Base-by-base conservation (phyloP, 2,113 vertebrate species). In the Apeltes quadracus region DNA sequence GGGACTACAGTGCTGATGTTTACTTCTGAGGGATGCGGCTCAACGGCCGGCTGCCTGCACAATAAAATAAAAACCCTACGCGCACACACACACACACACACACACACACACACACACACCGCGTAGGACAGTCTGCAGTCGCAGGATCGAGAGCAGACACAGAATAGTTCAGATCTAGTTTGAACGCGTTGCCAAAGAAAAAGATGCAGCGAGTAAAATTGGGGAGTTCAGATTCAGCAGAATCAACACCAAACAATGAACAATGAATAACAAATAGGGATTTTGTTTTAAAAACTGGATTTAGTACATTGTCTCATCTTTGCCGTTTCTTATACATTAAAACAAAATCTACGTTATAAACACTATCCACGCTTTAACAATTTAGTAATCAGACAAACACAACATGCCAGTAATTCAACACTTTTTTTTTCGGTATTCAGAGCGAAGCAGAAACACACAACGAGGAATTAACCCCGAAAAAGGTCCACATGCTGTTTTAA, bases 1-100 rank as follows among this genome's bases (percentile, higher is more conserved):
- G 34, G 18, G 4, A 39, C 70, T 43, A 12, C 55, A 29, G 16
- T 56, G 46, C 27, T 18, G 10, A 32, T 32, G 69, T 73, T 61
- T 50, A 53, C 62, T 56, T 70, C 23, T 50, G 48, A 50, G 48
- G 48, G n/a, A 23, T 20, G 20, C 16, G 22, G 61, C 51, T 25
- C 39, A 27, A 13, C 46, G 43, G 7, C 29, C 4, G 7, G 25
- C 27, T 46, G 41, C 10, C 23, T 66, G 54, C 32, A 32, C 27
- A n/a, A n/a, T n/a, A n/a, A n/a, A n/a, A n/a, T n/a, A n/a, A n/a
- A n/a, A n/a, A n/a, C n/a, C n/a, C n/a, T n/a, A n/a, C n/a, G n/a
- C n/a, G n/a, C 29, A 32, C 29, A 32, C 29, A 32, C 3, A 2
- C 29, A 3, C 29, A 3, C 29, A 3, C 29, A 29, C 29, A 29